A percentile compares a stretch with the other conserved stretches of the same genome.
phyloP scores from a whole-genome alignment of 2,888 invertebrate genomes.

The Subacronicta megacephala region DNA sequence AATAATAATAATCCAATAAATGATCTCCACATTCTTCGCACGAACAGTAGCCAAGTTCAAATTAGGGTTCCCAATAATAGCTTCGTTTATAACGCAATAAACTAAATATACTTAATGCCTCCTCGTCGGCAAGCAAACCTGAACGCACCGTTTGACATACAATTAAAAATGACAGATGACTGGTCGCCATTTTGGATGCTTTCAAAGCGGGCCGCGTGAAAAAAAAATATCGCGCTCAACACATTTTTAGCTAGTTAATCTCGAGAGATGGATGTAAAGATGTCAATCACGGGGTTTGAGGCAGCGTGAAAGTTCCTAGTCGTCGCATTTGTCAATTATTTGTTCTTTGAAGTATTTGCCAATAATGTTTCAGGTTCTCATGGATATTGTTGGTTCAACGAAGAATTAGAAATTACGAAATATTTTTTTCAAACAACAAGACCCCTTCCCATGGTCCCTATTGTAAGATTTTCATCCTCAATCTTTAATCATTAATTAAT shows the following conservation, averaged over 20 bases:
- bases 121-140: constrained; percentile 64
- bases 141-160: constrained; percentile 80
- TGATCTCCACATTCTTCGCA: constrained; percentile 30
- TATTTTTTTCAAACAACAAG: not conserved
- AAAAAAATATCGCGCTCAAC: constrained; percentile 74
- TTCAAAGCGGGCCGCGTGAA: constrained; percentile 76
- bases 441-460: not conserved
- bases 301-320: constrained; percentile 46
- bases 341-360: constrained; percentile 51
- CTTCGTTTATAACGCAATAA: constrained; percentile 85
- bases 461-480: too few species aligned
- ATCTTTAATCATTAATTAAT: too few species aligned
- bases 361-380: constrained; percentile 34
- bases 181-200: constrained; percentile 77
- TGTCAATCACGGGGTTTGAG: constrained; percentile 70
- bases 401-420: not conserved
- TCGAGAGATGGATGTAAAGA: constrained; percentile 66
- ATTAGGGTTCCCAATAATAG: constrained; percentile 78
- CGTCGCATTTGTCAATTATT: constrained; percentile 43
- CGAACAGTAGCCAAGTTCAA: constrained; percentile 65
- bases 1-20: too few species aligned
- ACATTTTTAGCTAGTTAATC: constrained; percentile 78
- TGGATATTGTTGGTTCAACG: not conserved
- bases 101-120: constrained; percentile 84
- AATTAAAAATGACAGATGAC: constrained; percentile 89